Conservation (phyloP, 2,113 vertebrate species). For the Aplodontia rufa region DNA sequence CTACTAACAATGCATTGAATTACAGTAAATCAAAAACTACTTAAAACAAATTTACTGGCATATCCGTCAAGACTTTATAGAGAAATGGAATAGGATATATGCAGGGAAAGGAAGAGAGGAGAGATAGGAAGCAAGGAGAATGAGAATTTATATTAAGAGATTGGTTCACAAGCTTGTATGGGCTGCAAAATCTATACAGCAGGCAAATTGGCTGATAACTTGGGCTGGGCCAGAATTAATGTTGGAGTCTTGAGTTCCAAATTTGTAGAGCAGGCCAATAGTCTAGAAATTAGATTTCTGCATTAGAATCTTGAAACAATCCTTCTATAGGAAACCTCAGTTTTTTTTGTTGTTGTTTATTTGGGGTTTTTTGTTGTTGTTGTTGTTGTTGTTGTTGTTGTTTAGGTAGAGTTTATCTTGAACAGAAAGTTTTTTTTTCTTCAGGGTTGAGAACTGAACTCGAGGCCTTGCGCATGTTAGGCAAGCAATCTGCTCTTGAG, state of each 20-base stretch:
- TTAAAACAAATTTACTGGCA: neutral
- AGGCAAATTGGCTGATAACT: neutral
- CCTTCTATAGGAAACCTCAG: neutral
- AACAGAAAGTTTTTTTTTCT: no score
- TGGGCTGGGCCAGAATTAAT: neutral
- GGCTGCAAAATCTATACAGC: neutral
- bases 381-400: no score
- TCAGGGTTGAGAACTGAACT: no score
- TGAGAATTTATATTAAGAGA: neutral
- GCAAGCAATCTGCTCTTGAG: no score
- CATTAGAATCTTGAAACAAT: neutral
- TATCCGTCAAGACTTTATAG: neutral
- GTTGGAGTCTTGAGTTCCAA: neutral
- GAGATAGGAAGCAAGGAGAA: rapidly evolving
- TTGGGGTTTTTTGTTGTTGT: no score
- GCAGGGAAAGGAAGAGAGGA: neutral
- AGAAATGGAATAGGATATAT: neutral
- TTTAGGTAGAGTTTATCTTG: no score
- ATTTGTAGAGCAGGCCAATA: neutral
- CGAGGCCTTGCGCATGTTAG: no score
- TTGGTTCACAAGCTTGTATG: neutral
- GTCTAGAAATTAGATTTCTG: neutral
- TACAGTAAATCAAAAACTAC: neutral
- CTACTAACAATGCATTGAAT: neutral
- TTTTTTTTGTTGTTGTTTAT: no score